phyloP scores from a whole-genome alignment of 37 sponge, comb jelly and placozoan species.

The Amphimedon queenslandica region DNA sequence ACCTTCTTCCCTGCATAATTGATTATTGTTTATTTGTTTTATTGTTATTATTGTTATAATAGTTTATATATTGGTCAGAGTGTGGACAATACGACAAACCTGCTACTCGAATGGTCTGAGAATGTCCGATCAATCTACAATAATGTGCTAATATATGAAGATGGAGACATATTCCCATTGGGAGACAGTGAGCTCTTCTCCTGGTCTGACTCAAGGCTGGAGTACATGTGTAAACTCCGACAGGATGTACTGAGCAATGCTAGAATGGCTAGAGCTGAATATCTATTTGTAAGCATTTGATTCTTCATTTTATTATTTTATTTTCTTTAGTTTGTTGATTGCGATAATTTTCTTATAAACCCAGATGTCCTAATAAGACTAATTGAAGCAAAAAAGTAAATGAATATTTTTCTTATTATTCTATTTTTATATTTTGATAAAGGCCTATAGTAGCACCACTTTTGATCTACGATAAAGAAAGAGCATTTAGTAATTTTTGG shows the following conservation, averaged over 20 bases:
- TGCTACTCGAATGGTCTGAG: constrained; percentile 75
- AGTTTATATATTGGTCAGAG: constrained; percentile 83
- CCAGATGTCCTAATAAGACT: constrained; percentile 57
- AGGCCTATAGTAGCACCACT: constrained; percentile 85
- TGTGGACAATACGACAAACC: constrained; percentile 72
- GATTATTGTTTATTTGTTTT: neutral
- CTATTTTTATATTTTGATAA: neutral
- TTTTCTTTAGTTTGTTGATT: constrained; percentile 62
- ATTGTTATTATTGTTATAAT: neutral
- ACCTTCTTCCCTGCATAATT: neutral
- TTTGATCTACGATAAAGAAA: constrained; percentile 9
- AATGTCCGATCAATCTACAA: constrained; percentile 47
- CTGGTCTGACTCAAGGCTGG: constrained; percentile 59
- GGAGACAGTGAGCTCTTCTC: constrained; percentile 29
- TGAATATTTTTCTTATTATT: neutral
- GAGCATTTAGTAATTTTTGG: constrained; percentile 81
- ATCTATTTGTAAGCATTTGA: constrained; percentile 61
- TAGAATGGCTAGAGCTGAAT: constrained; percentile 46
- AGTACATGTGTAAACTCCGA: constrained; percentile 45
- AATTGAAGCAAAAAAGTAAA: constrained; percentile 65
- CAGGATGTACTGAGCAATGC: constrained; percentile 78
- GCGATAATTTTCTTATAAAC: constrained; percentile 77
- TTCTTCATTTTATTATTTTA: neutral
- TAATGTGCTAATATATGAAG: constrained; percentile 31
- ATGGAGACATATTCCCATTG: constrained; percentile 46